A percentile compares a stretch with the other conserved stretches of the same genome.
phyloP scores from a whole-genome alignment of 2,113 vertebrate species.

The human (Homo sapiens) region GRCh38 chr13:88498501-88499000 shows the following conservation, averaged over 20 bases:
- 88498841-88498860: not conserved
- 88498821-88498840: not conserved
- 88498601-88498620: not conserved
- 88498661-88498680: not conserved
- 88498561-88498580: not conserved
- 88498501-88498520: not conserved
- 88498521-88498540: not conserved
- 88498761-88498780: not conserved
- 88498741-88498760: not conserved
- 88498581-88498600: not conserved
- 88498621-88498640: not conserved
- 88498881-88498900: not conserved
- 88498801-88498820: not conserved
- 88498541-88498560: not conserved
- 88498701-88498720: not conserved
- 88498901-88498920: not conserved
- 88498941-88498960: not conserved
- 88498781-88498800: not conserved
- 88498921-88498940: not conserved
- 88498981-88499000: not conserved
- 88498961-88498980: not conserved
- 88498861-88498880: not conserved
- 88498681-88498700: not conserved
- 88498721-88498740: not conserved
- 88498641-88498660: not conserved